Evolutionary conservation across 2,113 vertebrate genomes (phyloP).

Genomic region (Dendropsophus ebraccatus): DNA sequence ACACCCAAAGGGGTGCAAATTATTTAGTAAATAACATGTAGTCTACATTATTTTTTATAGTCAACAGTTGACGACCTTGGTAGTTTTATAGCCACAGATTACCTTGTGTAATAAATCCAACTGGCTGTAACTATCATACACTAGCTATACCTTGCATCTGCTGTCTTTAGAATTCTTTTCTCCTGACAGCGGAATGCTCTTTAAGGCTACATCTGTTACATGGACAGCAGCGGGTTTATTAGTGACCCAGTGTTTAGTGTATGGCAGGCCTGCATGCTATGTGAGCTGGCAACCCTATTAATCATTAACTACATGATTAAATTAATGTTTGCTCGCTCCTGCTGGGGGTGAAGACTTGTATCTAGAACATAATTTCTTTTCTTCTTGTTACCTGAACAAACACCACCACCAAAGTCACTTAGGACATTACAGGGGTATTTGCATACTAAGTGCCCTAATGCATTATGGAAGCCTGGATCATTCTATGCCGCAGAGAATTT

Average conservation of each 20-base stretch:
- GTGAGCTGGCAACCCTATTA: conserved; percentile 63
- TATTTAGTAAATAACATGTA: too few species aligned
- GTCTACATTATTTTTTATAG: too few species aligned
- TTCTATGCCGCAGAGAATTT: neutral
- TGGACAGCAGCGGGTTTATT: neutral
- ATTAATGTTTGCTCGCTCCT: conserved; percentile 67
- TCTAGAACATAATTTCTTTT: conserved; percentile 56
- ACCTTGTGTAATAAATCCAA: neutral
- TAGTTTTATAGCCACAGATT: neutral
- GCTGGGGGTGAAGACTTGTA: conserved; percentile 52
- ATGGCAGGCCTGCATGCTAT: conserved; percentile 39
- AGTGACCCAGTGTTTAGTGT: conserved; percentile 17
- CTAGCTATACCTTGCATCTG: neutral
- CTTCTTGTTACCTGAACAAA: conserved; percentile 56
- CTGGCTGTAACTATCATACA: neutral
- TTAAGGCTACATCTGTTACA: neutral
- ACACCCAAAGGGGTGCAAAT: too few species aligned
- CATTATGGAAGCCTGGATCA: conserved; percentile 63
- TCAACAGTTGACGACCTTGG: neutral
- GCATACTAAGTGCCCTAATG: conserved; percentile 63
- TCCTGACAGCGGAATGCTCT: too few species aligned
- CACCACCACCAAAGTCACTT: conserved; percentile 54
- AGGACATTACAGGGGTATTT: conserved; percentile 61
- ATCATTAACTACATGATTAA: conserved; percentile 76
- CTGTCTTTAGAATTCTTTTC: neutral